Base-by-base conservation (phyloP, 1,140 invertebrate species). In the Cyclargus thomasi region DNA sequence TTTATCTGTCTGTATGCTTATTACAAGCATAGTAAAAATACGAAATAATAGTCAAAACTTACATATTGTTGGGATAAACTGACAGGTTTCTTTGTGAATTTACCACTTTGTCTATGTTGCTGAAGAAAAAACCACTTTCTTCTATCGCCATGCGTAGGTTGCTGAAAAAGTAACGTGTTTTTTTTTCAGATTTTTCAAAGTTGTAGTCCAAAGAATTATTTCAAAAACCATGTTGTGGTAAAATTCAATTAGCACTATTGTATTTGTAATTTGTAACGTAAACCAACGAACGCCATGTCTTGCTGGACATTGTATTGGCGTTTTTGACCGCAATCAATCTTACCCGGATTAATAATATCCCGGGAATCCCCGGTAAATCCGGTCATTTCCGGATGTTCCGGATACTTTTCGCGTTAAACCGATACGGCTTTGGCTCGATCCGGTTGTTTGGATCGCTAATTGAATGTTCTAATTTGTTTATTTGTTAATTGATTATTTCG, bases 271-370 rank as follows among this genome's bases (percentile, higher is more conserved):
- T 47, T 47, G 39, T 47, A 47, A 47, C 39, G 39, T 47, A 47
- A 47, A 1, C 39, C 39, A 11, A 47, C 29, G 8, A 47, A 8
- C 39, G 39, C 18, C 20, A 59, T 59, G 55, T 21, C 18, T 59
- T 59, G 18, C 20, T 6, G 55, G 17, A 11, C 55, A 20, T 59
- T 21, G 55, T 59, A 59, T 59, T 59, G 55, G 55, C 55, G 62
- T 65, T 63, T 71, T 68, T 68, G 70, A 68, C 68, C 67, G 65
- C 71, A 36, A 73, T 73, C 68, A 67, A 70, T 73, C 71, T 73
- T 73, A 73, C 69, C 55, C 55, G 55, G 55, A 59, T 59, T 20
- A 59, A 59, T 21, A 59, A 59, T 59, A 20, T 20, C 10, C 65
- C 65, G 57, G 68, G 68, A 69, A 70, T 70, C 67, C 29, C 21